These are phyloP conservation scores for Holothuria glaberrima DNA, from an alignment of 35 echinoderm and acorn worm genomes.

Conservation along the genomic window DNA sequence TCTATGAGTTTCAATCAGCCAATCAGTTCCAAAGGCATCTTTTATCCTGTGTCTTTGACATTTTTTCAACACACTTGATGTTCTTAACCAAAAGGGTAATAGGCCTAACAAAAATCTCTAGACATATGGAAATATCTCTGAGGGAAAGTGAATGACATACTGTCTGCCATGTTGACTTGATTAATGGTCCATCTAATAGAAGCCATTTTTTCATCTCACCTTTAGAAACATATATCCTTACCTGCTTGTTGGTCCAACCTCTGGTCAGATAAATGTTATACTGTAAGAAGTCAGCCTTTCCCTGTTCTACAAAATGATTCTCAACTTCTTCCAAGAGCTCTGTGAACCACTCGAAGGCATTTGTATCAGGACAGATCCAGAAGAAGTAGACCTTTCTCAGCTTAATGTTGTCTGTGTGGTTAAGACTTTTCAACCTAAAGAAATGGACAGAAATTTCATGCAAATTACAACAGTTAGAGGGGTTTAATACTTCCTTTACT, in stretches of 20 bases:
- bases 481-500: too few species aligned
- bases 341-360: slow-evolving; percentile 94
- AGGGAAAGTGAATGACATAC: not conserved
- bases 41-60: too few species aligned
- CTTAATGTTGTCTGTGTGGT: slow-evolving; percentile 55
- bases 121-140: not conserved
- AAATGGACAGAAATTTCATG: not conserved
- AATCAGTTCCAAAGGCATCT: too few species aligned
- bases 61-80: too few species aligned
- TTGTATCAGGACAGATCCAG: slow-evolving; percentile 98
- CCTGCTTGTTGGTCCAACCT: slow-evolving; percentile 81
- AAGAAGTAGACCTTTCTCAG: slow-evolving; percentile 95
- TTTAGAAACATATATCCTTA: not conserved
- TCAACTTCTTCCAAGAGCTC: slow-evolving; percentile 66
- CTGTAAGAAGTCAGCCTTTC: slow-evolving; percentile 67
- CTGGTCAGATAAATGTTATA: slow-evolving; percentile 86
- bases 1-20: too few species aligned
- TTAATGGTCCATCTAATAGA: too few species aligned
- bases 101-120: too few species aligned
- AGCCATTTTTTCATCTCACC: too few species aligned
- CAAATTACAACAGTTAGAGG: not conserved
- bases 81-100: too few species aligned
- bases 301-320: slow-evolving; percentile 60
- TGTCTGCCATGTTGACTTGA: too few species aligned
- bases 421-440: slow-evolving; percentile 48